These are phyloP conservation scores for Boloria euphrosyne DNA, from an alignment of 2,888 invertebrate genomes.

Conservation along the genomic window DNA sequence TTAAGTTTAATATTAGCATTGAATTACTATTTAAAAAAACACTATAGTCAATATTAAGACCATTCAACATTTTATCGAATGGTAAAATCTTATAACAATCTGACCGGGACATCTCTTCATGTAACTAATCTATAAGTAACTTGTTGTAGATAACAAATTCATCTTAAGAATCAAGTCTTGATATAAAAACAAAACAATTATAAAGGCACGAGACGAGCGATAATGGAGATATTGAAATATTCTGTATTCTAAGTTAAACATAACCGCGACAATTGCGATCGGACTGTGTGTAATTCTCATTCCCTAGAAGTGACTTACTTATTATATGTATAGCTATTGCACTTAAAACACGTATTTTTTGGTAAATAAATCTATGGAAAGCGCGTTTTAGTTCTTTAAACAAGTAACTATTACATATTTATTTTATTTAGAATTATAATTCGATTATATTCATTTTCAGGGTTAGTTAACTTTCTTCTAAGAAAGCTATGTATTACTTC, in stretches of 20 bases:
- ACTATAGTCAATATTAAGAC: too few species aligned
- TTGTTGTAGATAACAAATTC: background rate
- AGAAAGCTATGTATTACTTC: too few species aligned
- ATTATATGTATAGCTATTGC: background rate
- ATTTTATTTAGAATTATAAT: background rate
- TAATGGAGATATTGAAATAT: constrained; percentile 37
- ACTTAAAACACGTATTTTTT: too few species aligned
- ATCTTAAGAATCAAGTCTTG: constrained; percentile 7
- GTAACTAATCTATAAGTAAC: background rate
- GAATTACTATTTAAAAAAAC: too few species aligned
- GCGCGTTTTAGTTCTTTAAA: background rate
- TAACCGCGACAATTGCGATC: constrained; percentile 37
- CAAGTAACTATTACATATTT: background rate
- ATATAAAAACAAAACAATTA: constrained; percentile 23
- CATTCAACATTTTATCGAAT: background rate
- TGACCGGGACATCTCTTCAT: too few species aligned
- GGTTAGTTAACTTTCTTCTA: background rate
- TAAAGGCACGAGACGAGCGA: constrained; percentile 33
- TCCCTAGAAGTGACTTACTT: constrained; percentile 19
- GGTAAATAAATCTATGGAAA: too few species aligned
- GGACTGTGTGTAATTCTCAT: constrained; percentile 21
- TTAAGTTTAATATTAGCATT: too few species aligned
- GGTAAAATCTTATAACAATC: too few species aligned
- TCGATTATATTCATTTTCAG: constrained; percentile 1
- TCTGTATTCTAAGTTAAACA: constrained; percentile 35